A percentile compares a stretch with the other conserved stretches of the same genome.
phyloP scores from a whole-genome alignment of 1,140 invertebrate species.

The Delia radicum region DNA sequence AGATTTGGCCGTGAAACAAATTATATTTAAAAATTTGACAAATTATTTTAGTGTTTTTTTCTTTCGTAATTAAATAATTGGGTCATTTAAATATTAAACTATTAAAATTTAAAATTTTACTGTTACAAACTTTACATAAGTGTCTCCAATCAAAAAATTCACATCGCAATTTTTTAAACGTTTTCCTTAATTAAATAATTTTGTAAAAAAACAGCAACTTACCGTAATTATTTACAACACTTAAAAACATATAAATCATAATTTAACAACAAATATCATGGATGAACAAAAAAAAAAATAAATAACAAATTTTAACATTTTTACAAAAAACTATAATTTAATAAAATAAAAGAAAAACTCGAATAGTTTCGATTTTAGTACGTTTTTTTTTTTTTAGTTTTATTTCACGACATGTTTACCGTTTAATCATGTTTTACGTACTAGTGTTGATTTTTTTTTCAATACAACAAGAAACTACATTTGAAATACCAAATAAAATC shows the following conservation, averaged over 20 bases:
- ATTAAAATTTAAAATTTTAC: too few species aligned
- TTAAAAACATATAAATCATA: conserved; percentile 54
- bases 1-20: too few species aligned
- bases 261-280: background rate
- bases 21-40: too few species aligned
- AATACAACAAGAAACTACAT: background rate
- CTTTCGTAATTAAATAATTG: too few species aligned
- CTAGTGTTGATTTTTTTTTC: conserved; percentile 33
- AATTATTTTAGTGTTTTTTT: too few species aligned
- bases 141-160: too few species aligned
- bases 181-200: too few species aligned
- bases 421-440: conserved; percentile 55
- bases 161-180: too few species aligned
- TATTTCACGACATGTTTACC: conserved; percentile 51
- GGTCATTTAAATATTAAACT: too few species aligned
- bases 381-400: conserved; percentile 22
- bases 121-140: too few species aligned
- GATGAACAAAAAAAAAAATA: background rate
- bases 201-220: too few species aligned
- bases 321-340: conserved; percentile 13
- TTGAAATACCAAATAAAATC: background rate
- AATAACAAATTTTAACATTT: background rate
- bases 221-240: conserved; percentile 50
- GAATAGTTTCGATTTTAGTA: conserved; percentile 21
- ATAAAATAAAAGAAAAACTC: conserved; percentile 32